Evolutionary conservation across 2,113 vertebrate species (phyloP), one percentile per base, ranked within the genome.

Genomic region (Chaetodon auriga): DNA sequence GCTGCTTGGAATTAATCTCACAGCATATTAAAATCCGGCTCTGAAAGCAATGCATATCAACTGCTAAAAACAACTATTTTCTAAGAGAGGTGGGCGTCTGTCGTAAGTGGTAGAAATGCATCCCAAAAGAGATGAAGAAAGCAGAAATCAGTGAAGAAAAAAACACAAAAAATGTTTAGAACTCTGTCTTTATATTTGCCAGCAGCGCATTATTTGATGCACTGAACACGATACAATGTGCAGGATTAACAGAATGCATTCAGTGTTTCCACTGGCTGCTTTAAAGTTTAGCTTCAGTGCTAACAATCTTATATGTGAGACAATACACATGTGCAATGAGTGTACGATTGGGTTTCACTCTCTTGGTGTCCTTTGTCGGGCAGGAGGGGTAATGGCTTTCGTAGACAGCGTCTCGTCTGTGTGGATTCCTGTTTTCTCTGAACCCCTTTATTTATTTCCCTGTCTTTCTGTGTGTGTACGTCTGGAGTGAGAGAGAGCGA

Each of bases 1-100:
- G 60, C 87, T 90, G 91, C 70, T 90, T 82, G 71, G 84, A 90
- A 93, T 90, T 89, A 93, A 92, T 92, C 90, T 87, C 77, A 25
- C 65, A 82, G 69, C 78, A 84, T 83, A 88, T 90, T 90, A 62
- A 91, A 92, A 90, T 63, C 19, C 48, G 14, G 64, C 79, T 91
- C 88, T 93, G 81, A 92, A 90, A 74, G 87, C 66, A 79, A 81
- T 30, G 73, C 81, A 76, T 76, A 84, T 91, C 75, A 82, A 87
- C 80, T 25, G 77, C 78, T 87, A 65, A 79, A 91, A 87, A 89
- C 55, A 61, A 68, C 30, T 2, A 16, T 82, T 80, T 85, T 80
- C 57, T 62, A 84, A 86, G 21, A 9, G 49, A 9, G 48, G 65
- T 71, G 64, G 81, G 75, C 10, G 35, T 86, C 13, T n/a, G 61